Evolutionary conservation across 2,888 invertebrate genomes (phyloP).

Genomic region (Drosophila atripex): DNA sequence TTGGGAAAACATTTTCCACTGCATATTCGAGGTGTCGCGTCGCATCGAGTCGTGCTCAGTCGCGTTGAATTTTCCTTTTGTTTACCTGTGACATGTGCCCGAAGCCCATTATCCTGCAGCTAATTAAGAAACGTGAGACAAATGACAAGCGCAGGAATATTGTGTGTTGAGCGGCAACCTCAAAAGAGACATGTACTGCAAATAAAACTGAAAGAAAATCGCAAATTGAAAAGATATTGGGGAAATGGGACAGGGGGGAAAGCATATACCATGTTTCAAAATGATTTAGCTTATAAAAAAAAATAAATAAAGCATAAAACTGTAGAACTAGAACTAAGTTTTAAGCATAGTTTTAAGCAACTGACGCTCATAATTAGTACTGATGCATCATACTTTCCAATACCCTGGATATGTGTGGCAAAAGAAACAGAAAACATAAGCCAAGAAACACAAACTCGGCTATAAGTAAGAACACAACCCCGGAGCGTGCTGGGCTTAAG

Average conservation of each 20-base stretch:
- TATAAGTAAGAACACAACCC: conserved; percentile 11
- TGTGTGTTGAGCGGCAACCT: conserved; percentile 45
- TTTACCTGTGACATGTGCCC: conserved; percentile 64
- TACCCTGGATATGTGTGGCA: background rate
- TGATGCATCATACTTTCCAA: background rate
- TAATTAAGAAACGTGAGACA: conserved; percentile 81
- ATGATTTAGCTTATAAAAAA: background rate
- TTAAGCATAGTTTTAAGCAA: background rate
- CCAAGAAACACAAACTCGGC: conserved; percentile 2
- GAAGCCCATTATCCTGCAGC: conserved; percentile 66
- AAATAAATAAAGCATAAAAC: background rate
- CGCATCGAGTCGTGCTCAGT: conserved; percentile 25
- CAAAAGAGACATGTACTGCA: conserved; percentile 29
- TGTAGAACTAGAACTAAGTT: too few species aligned
- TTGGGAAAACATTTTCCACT: conserved; percentile 50
- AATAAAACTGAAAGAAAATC: conserved; percentile 25
- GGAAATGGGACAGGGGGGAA: background rate
- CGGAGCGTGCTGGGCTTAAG: conserved; percentile 38
- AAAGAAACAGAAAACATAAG: conserved; percentile 12
- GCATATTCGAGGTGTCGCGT: conserved; percentile 42
- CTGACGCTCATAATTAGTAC: background rate
- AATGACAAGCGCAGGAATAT: conserved; percentile 74
- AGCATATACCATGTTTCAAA: background rate
- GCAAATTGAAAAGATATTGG: conserved; percentile 12
- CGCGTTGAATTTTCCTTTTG: conserved; percentile 41